Percentiles rank a stretch among this genome's conserved stretches.
These are phyloP conservation scores for Psettodes erumei DNA, from an alignment of 2,113 vertebrate genomes.

Conservation along the genomic window DNA sequence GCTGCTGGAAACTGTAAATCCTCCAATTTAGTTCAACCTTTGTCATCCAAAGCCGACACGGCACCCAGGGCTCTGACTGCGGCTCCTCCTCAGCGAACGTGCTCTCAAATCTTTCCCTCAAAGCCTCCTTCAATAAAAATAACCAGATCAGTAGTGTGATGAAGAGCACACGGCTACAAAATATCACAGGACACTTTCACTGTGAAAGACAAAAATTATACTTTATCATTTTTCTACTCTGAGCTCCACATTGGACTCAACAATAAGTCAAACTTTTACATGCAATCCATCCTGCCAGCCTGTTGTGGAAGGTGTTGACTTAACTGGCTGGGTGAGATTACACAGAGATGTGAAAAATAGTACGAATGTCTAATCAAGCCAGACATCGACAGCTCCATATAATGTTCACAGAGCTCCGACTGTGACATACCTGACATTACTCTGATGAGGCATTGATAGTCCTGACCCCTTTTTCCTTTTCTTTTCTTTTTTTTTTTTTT, in stretches of 20 bases:
- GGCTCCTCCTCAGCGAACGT: slow-evolving; percentile 3
- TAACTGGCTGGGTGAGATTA: slow-evolving; percentile 53
- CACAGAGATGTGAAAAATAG: slow-evolving; percentile 26
- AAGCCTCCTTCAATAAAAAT: not conserved
- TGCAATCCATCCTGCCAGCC: slow-evolving; percentile 7
- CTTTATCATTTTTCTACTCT: not conserved
- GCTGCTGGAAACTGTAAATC: too few species aligned
- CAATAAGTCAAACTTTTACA: not conserved
- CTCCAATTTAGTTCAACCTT: not conserved
- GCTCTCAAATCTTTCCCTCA: not conserved
- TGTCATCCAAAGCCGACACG: not conserved
- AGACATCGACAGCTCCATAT: not conserved
- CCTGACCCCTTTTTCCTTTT: slow-evolving; percentile 25
- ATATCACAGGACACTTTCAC: slow-evolving; percentile 25
- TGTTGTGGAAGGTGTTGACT: slow-evolving; percentile 31
- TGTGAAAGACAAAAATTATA: not conserved
- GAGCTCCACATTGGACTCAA: not conserved
- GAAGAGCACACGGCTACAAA: slow-evolving; percentile 14
- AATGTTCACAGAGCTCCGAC: not conserved
- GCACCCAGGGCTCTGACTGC: not conserved
- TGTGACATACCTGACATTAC: slow-evolving; percentile 45
- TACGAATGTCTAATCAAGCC: slow-evolving; percentile 31
- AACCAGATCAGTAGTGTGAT: not conserved
- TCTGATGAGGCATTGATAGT: slow-evolving; percentile 18
- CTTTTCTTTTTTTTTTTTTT: not conserved